Percentiles rank a stretch among this genome's conserved stretches.
Evolutionary conservation across 2,797 vertebrate species (phyloP).

Genomic region (Poeciliopsis paucimaculata): DNA sequence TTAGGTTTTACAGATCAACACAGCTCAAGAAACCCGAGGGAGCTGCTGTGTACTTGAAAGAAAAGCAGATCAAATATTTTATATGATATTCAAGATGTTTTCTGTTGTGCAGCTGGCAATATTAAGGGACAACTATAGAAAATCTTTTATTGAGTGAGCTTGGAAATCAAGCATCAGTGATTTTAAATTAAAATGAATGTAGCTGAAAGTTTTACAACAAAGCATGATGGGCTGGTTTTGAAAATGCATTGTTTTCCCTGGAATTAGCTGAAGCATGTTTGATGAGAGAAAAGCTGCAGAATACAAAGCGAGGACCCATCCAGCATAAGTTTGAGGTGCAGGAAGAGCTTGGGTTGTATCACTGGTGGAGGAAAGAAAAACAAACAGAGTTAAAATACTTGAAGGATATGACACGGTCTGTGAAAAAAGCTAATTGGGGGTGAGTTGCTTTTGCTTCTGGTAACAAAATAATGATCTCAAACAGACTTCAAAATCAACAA

Average conservation of each 20-base stretch:
- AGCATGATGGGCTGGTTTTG: not conserved
- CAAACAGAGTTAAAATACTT: not conserved
- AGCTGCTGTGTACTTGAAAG: not conserved
- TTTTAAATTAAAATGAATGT: not conserved
- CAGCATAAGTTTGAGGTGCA: not conserved
- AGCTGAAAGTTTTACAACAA: not conserved
- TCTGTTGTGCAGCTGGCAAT: not conserved
- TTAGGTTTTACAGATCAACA: not conserved
- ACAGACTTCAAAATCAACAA: not conserved
- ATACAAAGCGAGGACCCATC: not conserved
- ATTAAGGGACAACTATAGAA: not conserved
- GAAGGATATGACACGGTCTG: not conserved
- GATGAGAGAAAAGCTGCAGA: not conserved
- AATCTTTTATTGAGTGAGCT: not conserved
- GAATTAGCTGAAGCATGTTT: not conserved
- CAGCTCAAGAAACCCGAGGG: not conserved
- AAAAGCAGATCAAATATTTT: not conserved
- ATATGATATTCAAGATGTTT: not conserved
- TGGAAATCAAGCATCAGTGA: not conserved
- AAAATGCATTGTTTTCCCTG: not conserved
- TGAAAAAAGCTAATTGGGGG: not conserved
- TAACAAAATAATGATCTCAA: slow-evolving; percentile 3
- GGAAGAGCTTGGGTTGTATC: too few relatives aligned
- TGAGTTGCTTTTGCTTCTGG: too few relatives aligned
- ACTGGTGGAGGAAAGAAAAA: not conserved